Evolutionary conservation across 2,113 vertebrate genomes (phyloP).

Genomic region (Gambusia affinis): DNA sequence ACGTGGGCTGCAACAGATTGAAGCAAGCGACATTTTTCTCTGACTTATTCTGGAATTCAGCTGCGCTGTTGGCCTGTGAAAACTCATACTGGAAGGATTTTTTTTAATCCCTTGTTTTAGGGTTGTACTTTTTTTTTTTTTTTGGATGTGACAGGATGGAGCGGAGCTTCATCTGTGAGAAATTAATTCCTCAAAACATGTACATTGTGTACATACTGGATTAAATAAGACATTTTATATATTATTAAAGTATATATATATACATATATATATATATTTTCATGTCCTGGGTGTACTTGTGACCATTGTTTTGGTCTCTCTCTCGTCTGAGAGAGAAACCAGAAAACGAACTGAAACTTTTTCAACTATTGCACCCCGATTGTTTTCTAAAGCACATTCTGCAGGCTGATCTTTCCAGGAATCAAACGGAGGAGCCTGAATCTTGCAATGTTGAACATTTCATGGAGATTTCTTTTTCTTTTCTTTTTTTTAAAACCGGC

Average conservation of each 20-base stretch:
- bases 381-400: constrained; percentile 63
- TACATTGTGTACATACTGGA: constrained; percentile 96
- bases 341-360: constrained; percentile 63
- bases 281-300: constrained; percentile 85
- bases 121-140: constrained; percentile 44
- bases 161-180: constrained; percentile 78
- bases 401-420: constrained; percentile 60
- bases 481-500: constrained; percentile 34
- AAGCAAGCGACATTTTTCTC: background rate
- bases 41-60: constrained; percentile 7
- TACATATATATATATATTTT: constrained; percentile 72
- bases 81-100: constrained; percentile 47
- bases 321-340: constrained; percentile 75
- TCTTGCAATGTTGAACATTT: constrained; percentile 27
- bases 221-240: constrained; percentile 84
- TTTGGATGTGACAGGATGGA: constrained; percentile 62
- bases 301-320: constrained; percentile 84
- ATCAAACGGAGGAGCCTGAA: constrained; percentile 39
- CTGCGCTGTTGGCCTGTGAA: constrained; percentile 13
- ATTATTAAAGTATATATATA: constrained; percentile 74
- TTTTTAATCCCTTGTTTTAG: constrained; percentile 38
- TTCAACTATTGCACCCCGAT: constrained; percentile 28
- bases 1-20: constrained; percentile 13
- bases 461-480: constrained; percentile 23
- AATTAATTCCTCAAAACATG: constrained; percentile 75